Conservation (phyloP, 2,888 invertebrate species). For the Caenorhabditis virilis region DNA sequence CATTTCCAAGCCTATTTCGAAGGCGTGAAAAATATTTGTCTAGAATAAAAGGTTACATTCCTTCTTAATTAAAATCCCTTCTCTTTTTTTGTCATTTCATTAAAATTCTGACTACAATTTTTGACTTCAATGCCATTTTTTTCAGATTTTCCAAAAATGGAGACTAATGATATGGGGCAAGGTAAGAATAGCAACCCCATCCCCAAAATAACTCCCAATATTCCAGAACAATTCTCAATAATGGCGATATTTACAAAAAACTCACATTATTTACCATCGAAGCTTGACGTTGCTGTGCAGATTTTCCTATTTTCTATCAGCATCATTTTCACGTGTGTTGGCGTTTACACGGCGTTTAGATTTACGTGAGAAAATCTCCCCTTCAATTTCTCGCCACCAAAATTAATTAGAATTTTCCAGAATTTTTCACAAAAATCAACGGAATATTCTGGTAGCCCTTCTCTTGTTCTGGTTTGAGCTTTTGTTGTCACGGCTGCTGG, state of each 20-base stretch:
- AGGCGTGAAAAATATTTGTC: too few relatives aligned
- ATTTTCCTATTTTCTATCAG: conserved; percentile 25
- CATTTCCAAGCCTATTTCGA: too few relatives aligned
- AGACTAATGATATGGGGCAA: too few relatives aligned
- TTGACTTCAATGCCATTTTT: too few relatives aligned
- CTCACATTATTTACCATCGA: conserved; percentile 19
- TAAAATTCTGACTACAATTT: too few relatives aligned
- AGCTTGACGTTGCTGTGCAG: conserved; percentile 14
- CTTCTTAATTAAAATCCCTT: too few relatives aligned
- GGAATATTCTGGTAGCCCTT: conserved; percentile 24
- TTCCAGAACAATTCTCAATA: conserved; percentile 28
- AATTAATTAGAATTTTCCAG: conserved; percentile 8
- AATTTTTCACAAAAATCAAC: conserved; percentile 32
- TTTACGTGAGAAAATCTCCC: conserved; percentile 14
- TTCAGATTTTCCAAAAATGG: too few relatives aligned
- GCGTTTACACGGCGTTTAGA: conserved; percentile 20
- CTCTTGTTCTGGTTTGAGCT: conserved; percentile 34
- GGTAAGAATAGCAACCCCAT: too few relatives aligned
- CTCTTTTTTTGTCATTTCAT: too few relatives aligned
- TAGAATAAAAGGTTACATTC: too few relatives aligned
- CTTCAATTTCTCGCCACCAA: not conserved
- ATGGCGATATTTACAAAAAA: conserved; percentile 32
- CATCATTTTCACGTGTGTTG: conserved; percentile 22
- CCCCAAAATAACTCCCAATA: too few relatives aligned
- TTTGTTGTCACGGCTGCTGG: conserved; percentile 12